phyloP scores from a whole-genome alignment of 2,888 invertebrate genomes.

The Invenusta paracnida region DNA sequence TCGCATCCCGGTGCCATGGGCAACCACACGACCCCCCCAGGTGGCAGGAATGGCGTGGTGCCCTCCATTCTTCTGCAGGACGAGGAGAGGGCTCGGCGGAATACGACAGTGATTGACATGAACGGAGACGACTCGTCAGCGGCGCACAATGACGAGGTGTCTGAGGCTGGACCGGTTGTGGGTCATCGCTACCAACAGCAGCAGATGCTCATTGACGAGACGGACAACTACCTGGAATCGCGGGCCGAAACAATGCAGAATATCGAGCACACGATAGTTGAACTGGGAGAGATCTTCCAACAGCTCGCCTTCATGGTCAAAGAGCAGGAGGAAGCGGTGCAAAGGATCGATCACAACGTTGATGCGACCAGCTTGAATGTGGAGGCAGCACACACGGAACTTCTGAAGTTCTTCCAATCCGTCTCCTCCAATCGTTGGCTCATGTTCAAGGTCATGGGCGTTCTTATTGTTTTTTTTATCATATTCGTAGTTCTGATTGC shows the following conservation, averaged over 20 bases:
- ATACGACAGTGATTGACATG: no score
- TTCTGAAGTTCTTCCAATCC: conserved; percentile 92
- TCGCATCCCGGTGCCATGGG: no score
- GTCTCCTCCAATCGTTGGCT: conserved; percentile 94
- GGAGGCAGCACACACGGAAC: conserved; percentile 92
- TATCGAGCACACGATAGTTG: conserved; percentile 96
- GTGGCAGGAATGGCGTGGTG: no score
- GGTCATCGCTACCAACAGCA: no score
- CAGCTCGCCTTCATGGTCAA: conserved; percentile 81
- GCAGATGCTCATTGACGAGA: not conserved
- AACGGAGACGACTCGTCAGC: no score
- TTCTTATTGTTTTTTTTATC: conserved; percentile 95
- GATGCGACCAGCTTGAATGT: conserved; percentile 91
- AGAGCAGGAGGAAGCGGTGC: conserved; percentile 95
- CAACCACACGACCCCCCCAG: no score
- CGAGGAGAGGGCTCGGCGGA: no score
- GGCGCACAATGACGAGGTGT: no score
- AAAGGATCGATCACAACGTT: conserved; percentile 91
- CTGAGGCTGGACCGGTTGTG: no score
- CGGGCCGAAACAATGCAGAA: conserved; percentile 97
- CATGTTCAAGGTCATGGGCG: conserved; percentile 97
- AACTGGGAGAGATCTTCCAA: conserved; percentile 94
- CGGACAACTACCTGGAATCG: no score
- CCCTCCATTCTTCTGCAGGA: no score
- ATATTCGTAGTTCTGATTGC: conserved; percentile 96